phyloP scores from a whole-genome alignment of 2,113 vertebrate genomes.

The Hipposideros armiger region DNA sequence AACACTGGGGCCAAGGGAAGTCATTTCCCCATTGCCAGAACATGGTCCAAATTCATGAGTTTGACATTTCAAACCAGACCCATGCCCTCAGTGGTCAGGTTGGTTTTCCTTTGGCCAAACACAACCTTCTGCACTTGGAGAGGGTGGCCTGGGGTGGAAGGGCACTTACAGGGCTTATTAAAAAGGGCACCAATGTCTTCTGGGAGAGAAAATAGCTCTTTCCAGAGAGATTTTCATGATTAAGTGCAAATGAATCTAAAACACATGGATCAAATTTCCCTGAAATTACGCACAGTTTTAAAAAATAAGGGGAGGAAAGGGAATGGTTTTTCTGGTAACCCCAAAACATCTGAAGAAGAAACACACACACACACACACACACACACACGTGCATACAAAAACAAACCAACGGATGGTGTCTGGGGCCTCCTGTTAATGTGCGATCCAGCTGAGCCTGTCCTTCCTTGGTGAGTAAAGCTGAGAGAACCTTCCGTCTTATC shows the following conservation, averaged over 20 bases:
- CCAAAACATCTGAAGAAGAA: conserved; percentile 68
- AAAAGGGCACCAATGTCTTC: conserved; percentile 58
- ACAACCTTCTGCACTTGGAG: conserved; percentile 38
- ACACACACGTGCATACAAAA: background rate
- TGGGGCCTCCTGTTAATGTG: background rate
- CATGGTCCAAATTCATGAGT: conserved; percentile 50
- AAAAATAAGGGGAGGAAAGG: conserved; percentile 56
- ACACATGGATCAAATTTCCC: conserved; percentile 77
- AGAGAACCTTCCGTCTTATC: conserved; percentile 58
- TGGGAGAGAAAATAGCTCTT: conserved; percentile 69
- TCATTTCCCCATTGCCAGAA: conserved; percentile 43
- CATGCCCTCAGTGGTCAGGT: conserved; percentile 43
- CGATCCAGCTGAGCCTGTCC: background rate
- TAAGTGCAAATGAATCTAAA: conserved; percentile 80
- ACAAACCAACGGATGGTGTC: background rate
- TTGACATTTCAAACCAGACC: conserved; percentile 62
- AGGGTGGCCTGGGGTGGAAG: conserved; percentile 2
- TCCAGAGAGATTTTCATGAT: conserved; percentile 77
- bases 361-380: background rate
- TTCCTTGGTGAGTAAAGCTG: conserved; percentile 56
- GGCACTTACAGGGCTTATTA: conserved; percentile 46
- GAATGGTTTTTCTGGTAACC: conserved; percentile 65
- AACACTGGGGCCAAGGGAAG: conserved; percentile 32
- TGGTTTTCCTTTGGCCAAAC: conserved; percentile 65
- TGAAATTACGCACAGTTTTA: conserved; percentile 78